Conservation (phyloP, 2,888 invertebrate genomes). For the Esperia sulphurella region DNA sequence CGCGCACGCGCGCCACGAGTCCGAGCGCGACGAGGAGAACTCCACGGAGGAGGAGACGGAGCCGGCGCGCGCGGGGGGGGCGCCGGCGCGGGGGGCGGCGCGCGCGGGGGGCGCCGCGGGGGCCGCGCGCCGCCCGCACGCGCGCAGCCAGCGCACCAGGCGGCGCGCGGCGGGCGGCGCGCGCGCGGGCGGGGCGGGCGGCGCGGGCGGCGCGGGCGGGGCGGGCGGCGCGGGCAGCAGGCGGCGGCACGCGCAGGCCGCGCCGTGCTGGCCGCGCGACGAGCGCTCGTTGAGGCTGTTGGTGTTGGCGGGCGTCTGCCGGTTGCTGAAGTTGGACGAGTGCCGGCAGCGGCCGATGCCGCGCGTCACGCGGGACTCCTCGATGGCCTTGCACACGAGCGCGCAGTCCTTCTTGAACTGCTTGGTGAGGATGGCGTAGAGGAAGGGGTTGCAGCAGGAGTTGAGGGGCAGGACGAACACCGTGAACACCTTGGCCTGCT, state of each 20-base stretch:
- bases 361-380: conserved; percentile 93
- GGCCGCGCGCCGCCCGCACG: conserved; percentile 83
- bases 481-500: conserved; percentile 97
- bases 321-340: conserved; percentile 92
- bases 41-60: conserved; percentile 94
- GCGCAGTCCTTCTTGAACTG: conserved; percentile 99
- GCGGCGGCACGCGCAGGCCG: conserved; percentile 80
- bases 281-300: conserved; percentile 90
- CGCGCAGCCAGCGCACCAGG: conserved; percentile 82
- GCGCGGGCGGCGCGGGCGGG: conserved; percentile 81
- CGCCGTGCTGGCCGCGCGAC: conserved; percentile 84
- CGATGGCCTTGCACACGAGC: conserved; percentile 96
- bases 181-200: conserved; percentile 80
- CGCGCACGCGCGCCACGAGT: conserved; percentile 90
- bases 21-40: conserved; percentile 92
- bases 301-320: conserved; percentile 92
- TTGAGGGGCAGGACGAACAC: conserved; percentile 97
- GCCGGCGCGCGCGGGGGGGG: conserved; percentile 80
- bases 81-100: conserved; percentile 32
- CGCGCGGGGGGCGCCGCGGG: conserved; percentile 51
- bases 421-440: conserved; percentile 98
- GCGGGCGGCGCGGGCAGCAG: conserved; percentile 86
- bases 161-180: conserved; percentile 80
- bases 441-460: conserved; percentile 98
- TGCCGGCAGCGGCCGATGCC: conserved; percentile 92